These are phyloP conservation scores for Penaeus monodon DNA, from an alignment of 2,888 invertebrate species.

Conservation along the genomic window DNA sequence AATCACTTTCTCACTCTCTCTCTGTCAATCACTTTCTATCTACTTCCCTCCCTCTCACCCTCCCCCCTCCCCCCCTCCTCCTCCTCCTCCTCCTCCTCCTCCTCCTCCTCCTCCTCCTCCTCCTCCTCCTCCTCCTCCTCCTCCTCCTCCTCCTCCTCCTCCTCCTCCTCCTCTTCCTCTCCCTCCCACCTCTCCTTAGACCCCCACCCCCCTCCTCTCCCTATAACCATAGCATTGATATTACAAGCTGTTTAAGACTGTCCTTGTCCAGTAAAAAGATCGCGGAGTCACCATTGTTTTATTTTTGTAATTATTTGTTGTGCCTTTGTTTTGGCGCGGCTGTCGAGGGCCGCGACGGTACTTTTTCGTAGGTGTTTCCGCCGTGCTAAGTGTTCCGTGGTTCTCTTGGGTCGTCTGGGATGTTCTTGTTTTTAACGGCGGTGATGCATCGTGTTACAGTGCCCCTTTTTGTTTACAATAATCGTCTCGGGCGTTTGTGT, in stretches of 20 bases:
- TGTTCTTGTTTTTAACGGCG: too few species aligned
- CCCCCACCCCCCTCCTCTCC: neutral
- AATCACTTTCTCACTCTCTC: neutral
- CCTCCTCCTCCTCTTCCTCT: neutral
- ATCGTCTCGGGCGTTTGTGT: too few species aligned
- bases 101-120: neutral
- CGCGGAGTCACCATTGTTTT: neutral
- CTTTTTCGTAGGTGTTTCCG: too few species aligned
- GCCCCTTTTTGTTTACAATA: too few species aligned
- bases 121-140: neutral
- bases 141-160: neutral
- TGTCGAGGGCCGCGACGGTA: too few species aligned
- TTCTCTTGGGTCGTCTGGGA: too few species aligned
- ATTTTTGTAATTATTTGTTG: neutral
- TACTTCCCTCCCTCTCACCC: neutral
- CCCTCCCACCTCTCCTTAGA: neutral
- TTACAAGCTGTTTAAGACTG: too few species aligned
- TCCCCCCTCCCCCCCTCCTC: neutral
- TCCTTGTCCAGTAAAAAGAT: neutral
- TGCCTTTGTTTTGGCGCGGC: neutral
- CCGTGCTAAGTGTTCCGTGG: too few species aligned
- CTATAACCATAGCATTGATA: neutral
- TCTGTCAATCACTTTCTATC: neutral
- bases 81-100: neutral
- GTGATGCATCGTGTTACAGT: too few species aligned